Base-by-base conservation (phyloP, 2,113 vertebrate species). In the Eurypyga helias region DNA sequence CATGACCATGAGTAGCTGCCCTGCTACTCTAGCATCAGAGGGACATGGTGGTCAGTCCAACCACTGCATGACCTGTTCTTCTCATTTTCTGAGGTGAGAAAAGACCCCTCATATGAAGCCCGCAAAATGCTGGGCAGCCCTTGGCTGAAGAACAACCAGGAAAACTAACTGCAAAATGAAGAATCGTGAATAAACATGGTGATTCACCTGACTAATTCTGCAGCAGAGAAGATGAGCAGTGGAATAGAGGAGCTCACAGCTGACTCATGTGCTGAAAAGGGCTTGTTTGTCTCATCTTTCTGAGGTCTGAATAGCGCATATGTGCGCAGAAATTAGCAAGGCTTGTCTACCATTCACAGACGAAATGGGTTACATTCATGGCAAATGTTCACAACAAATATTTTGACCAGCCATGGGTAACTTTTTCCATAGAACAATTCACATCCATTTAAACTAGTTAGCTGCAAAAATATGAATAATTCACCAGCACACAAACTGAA, bases 71-170 rank as follows among this genome's bases (percentile, higher is more conserved):
- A 66, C 33, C 49, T 60, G 8, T 33, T 29, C 51, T 57, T 67
- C 38, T 15, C 6, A 43, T 54, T 33, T 46, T 16, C 45, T 26
- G 33, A 43, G 28, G 17, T 75, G 46, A 71, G 25, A 61, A 83
- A 71, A 79, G 8, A 5, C 26, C 18, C 20, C 29, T 45, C 19
- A 7, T 34, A 21, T 13, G 41, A 69, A 49, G 16, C 5, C 21
- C 1, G 0, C 15, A 33, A 38, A 38, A 41, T 1, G 0, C 11
- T 5, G 5, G 21, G 9, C 10, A 65, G 29, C 38, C 38, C 7
- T 13, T 24, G 58, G 18, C 49, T 84, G 60, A 52, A 64, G 34
- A 55, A 76, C 16, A 67, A 23, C 15, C 33, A n/a, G 34, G 69
- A 89, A 46, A n/a, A 65, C 24, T 31, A 77, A 78, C 60, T 31